Evolutionary conservation across 2,113 vertebrate genomes (phyloP).

Genomic region (Lamprologus tigripictilis): DNA sequence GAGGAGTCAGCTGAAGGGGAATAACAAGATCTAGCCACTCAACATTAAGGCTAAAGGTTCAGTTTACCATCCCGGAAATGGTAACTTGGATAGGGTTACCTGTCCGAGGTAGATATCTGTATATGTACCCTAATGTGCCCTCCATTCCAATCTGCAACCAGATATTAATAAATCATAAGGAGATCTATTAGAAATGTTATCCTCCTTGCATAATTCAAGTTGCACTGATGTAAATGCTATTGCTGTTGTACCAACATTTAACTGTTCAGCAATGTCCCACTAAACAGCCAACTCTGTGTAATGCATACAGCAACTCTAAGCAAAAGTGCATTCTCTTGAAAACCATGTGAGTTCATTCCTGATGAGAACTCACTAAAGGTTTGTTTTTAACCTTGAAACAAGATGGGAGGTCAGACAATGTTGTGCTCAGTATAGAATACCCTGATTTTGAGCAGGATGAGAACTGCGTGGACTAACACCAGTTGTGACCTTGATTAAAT

Average conservation of each 20-base stretch:
- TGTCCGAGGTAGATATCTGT: neutral
- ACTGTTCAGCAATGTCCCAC: slow-evolving; percentile 33
- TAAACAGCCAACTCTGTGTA: slow-evolving; percentile 51
- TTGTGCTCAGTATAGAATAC: neutral
- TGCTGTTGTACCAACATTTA: slow-evolving; percentile 16
- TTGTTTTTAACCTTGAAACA: slow-evolving; percentile 17
- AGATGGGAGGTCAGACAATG: neutral
- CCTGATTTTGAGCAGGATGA: neutral
- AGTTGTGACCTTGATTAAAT: neutral
- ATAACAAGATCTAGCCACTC: neutral
- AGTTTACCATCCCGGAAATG: neutral
- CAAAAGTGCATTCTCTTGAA: neutral
- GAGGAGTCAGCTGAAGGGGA: neutral
- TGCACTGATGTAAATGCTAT: slow-evolving; percentile 26
- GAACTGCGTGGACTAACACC: neutral
- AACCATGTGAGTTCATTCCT: neutral
- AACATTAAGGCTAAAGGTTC: neutral
- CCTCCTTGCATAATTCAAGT: slow-evolving; percentile 48
- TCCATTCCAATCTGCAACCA: neutral
- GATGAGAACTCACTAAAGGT: slow-evolving; percentile 19
- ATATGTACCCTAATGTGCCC: neutral
- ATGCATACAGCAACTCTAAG: slow-evolving; percentile 22
- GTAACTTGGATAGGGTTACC: neutral
- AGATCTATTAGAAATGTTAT: slow-evolving; percentile 43
- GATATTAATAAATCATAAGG: slow-evolving; percentile 54